phyloP scores from a whole-genome alignment of 2,797 vertebrate species.

The Pelodytes ibericus region DNA sequence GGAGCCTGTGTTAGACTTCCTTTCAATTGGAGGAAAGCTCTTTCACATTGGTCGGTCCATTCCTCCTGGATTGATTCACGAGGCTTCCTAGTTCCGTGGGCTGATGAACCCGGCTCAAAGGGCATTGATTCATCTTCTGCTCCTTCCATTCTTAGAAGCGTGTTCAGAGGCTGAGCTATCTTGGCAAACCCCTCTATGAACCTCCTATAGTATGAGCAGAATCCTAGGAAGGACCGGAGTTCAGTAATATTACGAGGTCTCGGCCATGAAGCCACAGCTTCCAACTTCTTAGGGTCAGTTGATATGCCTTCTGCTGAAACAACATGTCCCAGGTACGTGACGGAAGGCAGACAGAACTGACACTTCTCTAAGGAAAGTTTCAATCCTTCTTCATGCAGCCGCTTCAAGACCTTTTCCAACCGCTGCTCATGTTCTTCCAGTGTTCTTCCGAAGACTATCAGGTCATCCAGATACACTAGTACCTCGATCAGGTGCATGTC shows the following conservation, averaged over 20 bases:
- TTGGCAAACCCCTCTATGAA: not conserved
- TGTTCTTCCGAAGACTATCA: too few species aligned
- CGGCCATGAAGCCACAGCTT: not conserved
- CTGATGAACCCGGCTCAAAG: too few species aligned
- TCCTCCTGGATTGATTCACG: not conserved
- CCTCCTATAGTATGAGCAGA: not conserved
- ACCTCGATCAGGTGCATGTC: too few species aligned
- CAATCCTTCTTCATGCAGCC: too few species aligned
- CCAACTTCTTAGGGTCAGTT: not conserved
- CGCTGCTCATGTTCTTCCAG: too few species aligned
- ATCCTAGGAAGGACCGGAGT: not conserved
- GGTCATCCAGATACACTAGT: too few species aligned
- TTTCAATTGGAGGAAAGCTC: not conserved
- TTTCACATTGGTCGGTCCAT: not conserved
- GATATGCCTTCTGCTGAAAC: too few species aligned
- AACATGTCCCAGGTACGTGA: too few species aligned
- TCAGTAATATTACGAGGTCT: not conserved
- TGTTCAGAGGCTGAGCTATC: not conserved
- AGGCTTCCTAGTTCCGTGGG: not conserved
- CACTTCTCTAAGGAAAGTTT: too few species aligned
- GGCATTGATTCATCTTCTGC: too few species aligned
- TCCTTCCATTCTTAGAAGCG: not conserved
- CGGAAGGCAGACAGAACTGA: too few species aligned
- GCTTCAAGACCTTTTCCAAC: too few species aligned
- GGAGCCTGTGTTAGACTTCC: not conserved